A percentile compares a stretch with the other conserved stretches of the same genome.
phyloP scores from a whole-genome alignment of 2,797 vertebrate genomes.

The Gallirallus australis region DNA sequence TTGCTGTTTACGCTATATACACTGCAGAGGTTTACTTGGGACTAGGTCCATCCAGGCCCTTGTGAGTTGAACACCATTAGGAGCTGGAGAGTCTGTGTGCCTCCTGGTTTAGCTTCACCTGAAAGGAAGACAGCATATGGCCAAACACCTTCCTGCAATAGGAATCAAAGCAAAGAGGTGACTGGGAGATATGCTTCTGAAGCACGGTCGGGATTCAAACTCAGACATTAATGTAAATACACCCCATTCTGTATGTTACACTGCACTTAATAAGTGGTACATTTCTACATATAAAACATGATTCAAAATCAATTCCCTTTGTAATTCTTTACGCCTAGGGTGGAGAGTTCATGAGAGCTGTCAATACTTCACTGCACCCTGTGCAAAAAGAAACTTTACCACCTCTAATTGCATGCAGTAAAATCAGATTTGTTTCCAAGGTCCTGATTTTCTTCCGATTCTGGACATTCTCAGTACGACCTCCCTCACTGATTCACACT shows the following conservation, averaged over 20 bases:
- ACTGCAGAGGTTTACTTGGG: neutral
- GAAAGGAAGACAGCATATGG: neutral
- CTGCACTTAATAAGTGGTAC: neutral
- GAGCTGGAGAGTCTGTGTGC: neutral
- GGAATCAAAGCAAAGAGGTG: neutral
- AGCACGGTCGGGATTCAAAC: neutral
- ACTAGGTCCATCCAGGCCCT: neutral
- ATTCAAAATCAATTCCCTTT: slow-evolving; percentile 43
- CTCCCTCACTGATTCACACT: slow-evolving; percentile 1
- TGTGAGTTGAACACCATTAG: neutral
- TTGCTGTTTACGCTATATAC: neutral
- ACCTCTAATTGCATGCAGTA: neutral
- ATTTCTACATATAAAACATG: neutral
- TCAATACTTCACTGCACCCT: neutral
- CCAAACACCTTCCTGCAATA: too few relatives aligned
- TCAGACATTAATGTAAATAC: neutral
- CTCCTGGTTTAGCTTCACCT: neutral
- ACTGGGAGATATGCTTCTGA: neutral
- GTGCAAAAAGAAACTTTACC: neutral
- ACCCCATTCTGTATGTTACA: neutral
- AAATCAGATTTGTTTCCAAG: neutral
- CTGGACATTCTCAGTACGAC: neutral
- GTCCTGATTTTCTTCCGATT: neutral
- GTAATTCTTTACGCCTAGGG: neutral
- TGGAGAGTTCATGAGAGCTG: neutral